A percentile compares a stretch with the other conserved stretches of the same genome.
These are phyloP conservation scores for Marmota flaviventris DNA, from an alignment of 2,113 vertebrate genomes.

Conservation along the genomic window DNA sequence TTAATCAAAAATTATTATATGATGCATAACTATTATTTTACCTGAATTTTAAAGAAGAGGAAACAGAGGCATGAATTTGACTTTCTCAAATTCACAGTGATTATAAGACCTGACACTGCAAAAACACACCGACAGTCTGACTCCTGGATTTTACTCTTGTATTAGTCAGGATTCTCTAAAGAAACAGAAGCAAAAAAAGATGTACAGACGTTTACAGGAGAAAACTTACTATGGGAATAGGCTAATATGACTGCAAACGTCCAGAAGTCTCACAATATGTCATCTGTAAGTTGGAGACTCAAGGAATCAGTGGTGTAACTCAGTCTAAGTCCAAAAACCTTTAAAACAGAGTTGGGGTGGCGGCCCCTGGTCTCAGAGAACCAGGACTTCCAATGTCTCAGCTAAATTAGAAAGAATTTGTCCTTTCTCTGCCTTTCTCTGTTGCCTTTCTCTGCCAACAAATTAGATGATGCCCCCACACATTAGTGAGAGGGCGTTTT, in stretches of 20 bases:
- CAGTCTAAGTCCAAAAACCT: neutral
- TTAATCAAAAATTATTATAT: neutral
- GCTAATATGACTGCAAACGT: neutral
- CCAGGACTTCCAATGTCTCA: too few relatives aligned
- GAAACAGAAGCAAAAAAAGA: neutral
- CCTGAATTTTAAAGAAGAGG: neutral
- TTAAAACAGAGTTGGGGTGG: neutral
- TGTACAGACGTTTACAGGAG: neutral
- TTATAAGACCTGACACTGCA: neutral
- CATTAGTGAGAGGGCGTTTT: neutral
- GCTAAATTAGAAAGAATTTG: neutral
- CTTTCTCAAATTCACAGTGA: neutral
- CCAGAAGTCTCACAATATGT: neutral
- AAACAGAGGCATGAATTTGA: neutral
- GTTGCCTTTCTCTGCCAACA: too few relatives aligned
- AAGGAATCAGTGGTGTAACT: neutral
- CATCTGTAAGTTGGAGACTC: neutral
- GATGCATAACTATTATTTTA: neutral
- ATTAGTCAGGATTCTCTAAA: neutral
- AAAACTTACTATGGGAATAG: neutral
- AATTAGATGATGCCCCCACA: neutral
- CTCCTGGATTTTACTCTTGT: neutral
- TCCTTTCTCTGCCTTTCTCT: neutral
- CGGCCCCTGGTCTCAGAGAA: neutral
- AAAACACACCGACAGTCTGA: too few relatives aligned